phyloP scores from a whole-genome alignment of 2,113 vertebrate species.

The Lynx canadensis region DNA sequence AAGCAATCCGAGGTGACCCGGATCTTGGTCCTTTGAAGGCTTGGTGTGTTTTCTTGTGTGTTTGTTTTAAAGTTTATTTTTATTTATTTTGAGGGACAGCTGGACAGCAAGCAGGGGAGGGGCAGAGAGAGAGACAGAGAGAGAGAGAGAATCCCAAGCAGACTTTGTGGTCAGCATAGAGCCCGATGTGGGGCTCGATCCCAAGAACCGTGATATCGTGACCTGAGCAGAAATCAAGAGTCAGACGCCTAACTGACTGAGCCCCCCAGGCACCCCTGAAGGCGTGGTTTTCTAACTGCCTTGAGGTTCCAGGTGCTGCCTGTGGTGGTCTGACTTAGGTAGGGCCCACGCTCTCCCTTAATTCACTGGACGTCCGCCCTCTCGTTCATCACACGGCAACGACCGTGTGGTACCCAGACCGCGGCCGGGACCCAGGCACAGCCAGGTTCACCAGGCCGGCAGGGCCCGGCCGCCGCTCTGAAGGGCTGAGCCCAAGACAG shows the following conservation, averaged over 20 bases:
- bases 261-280: neutral
- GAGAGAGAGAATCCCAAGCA: too few relatives aligned
- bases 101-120: too few relatives aligned
- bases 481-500: rapidly evolving
- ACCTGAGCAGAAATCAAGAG: too few relatives aligned
- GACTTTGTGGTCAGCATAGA: too few relatives aligned
- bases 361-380: neutral
- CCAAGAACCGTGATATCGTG: too few relatives aligned
- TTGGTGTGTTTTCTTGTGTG: neutral
- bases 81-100: too few relatives aligned
- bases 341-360: rapidly evolving
- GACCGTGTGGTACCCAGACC: rapidly evolving
- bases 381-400: rapidly evolving
- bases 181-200: too few relatives aligned
- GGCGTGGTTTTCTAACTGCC: neutral
- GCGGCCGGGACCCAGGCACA: rapidly evolving
- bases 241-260: too few relatives aligned
- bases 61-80: too few relatives aligned
- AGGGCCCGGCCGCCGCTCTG: neutral
- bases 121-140: too few relatives aligned
- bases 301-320: neutral
- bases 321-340: rapidly evolving
- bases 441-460: rapidly evolving
- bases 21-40: neutral
- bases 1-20: rapidly evolving